Conservation (phyloP, 2,797 vertebrate species). For the Rhinophrynus dorsalis region DNA sequence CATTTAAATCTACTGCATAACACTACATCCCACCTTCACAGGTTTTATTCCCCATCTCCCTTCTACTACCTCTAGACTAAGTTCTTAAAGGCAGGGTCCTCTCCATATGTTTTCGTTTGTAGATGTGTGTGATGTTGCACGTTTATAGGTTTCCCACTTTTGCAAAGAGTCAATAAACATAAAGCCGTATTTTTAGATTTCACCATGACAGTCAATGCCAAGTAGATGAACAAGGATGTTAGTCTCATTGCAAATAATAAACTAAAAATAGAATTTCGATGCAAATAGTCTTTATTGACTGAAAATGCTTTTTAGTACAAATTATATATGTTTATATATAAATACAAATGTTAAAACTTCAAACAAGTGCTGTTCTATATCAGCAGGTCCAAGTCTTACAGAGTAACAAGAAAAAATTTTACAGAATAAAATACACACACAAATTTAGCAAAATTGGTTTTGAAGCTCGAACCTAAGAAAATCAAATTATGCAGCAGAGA, state of each 20-base stretch:
- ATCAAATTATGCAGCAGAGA: background rate
- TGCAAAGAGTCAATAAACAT: no score
- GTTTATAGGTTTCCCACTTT: no score
- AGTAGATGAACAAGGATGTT: no score
- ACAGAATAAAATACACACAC: background rate
- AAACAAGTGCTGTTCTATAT: background rate
- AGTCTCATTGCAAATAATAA: background rate
- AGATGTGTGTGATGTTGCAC: no score
- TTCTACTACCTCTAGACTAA: no score
- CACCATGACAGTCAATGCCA: no score
- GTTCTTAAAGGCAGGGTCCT: no score
- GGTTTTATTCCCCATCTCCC: no score
- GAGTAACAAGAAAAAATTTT: background rate
- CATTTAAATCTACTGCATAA: no score
- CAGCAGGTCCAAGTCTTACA: background rate
- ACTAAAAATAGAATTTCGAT: background rate
- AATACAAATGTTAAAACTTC: background rate
- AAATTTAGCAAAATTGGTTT: background rate
- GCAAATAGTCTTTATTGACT: conserved; percentile 2
- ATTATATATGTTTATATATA: background rate
- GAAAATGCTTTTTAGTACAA: conserved; percentile 14
- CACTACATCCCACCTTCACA: no score
- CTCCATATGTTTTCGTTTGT: no score
- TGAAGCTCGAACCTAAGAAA: background rate
- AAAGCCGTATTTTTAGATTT: no score